Conservation (phyloP, 2,797 vertebrate species). For the Orientallactaga sibirica region DNA sequence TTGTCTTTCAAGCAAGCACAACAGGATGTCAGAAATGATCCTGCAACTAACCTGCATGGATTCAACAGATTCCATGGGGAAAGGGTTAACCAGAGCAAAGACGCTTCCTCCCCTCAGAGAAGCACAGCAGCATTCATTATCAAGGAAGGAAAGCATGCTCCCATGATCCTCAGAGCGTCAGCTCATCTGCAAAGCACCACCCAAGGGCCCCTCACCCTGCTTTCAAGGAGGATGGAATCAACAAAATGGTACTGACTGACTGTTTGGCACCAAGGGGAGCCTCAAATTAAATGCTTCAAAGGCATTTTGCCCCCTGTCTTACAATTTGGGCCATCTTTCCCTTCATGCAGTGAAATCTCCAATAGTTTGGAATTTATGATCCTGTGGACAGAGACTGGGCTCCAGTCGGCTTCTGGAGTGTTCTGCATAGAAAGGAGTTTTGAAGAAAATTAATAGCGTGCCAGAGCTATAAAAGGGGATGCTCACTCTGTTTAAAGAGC, state of each 20-base stretch:
- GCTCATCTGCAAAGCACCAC: constrained; percentile 27
- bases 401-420: constrained; percentile 64
- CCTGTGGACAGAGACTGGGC: constrained; percentile 56
- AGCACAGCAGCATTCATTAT: background rate
- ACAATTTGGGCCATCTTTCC: constrained; percentile 70
- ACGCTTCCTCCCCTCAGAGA: constrained; percentile 9
- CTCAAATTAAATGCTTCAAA: constrained; percentile 69
- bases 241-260: constrained; percentile 42
- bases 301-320: constrained; percentile 36
- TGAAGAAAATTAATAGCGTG: constrained; percentile 69
- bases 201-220: background rate
- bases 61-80: constrained; percentile 33
- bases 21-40: background rate
- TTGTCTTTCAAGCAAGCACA: background rate
- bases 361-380: constrained; percentile 73
- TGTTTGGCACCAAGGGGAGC: constrained; percentile 32
- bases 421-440: constrained; percentile 66
- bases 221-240: constrained; percentile 22
- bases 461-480: constrained; percentile 25
- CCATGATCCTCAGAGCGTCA: background rate
- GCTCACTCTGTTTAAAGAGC: background rate
- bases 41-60: background rate
- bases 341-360: constrained; percentile 72
- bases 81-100: constrained; percentile 7
- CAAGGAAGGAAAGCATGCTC: background rate